Evolutionary conservation across 2,113 vertebrate genomes (phyloP).

Genomic region (Girardinichthys multiradiatus): DNA sequence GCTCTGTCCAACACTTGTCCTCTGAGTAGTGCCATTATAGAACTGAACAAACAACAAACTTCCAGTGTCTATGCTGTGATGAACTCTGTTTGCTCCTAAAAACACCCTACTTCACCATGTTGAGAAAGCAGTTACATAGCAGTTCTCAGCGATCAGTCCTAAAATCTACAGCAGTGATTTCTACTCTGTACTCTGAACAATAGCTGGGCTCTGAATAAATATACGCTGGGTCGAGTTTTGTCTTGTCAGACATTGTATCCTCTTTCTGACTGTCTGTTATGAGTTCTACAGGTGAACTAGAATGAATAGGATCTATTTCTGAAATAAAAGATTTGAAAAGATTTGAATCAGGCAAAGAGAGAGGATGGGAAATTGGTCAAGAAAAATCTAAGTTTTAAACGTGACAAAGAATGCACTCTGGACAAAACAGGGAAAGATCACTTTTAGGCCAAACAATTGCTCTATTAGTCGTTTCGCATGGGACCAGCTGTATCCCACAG

Average conservation of each 20-base stretch:
- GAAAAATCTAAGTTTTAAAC: neutral
- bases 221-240: slow-evolving; percentile 67
- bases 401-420: neutral
- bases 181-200: slow-evolving; percentile 63
- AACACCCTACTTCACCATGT: slow-evolving; percentile 14
- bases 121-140: slow-evolving; percentile 24
- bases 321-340: slow-evolving; percentile 40
- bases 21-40: slow-evolving; percentile 47
- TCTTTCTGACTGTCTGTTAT: slow-evolving; percentile 61
- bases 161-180: slow-evolving; percentile 51
- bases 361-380: neutral
- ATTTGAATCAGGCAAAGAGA: too few relatives aligned
- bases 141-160: neutral
- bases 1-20: slow-evolving; percentile 43
- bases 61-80: slow-evolving; percentile 2
- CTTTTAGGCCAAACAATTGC: too few relatives aligned
- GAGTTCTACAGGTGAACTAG: slow-evolving; percentile 36
- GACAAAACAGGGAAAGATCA: too few relatives aligned
- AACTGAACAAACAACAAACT: slow-evolving; percentile 12
- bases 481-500: too few relatives aligned
- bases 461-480: too few relatives aligned
- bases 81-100: slow-evolving; percentile 3
- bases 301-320: slow-evolving; percentile 15
- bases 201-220: slow-evolving; percentile 50
- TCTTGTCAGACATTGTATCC: slow-evolving; percentile 75